Base-by-base conservation (phyloP, 2,888 invertebrate species). In the Lasioglossum pauxillum region DNA sequence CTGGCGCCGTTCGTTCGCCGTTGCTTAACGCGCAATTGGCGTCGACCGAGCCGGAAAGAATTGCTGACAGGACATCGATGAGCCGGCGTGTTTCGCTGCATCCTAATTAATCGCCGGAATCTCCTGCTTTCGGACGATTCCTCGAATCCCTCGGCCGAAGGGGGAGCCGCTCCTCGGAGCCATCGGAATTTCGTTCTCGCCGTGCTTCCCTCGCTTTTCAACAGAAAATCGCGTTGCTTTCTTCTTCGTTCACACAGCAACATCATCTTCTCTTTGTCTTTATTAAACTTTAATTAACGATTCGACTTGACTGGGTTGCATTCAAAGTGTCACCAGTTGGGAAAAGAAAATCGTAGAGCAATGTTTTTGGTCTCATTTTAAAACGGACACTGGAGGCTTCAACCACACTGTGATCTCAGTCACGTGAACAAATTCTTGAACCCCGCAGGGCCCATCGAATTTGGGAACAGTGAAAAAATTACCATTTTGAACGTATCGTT, bases 21-120 rank as follows among this genome's bases (percentile, higher is more conserved):
- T 67, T 67, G 46, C 73, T 86, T 76, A 88, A 90, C 90, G 90
- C 87, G 84, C 88, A 91, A 90, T 90, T 90, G 91, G 83, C 91
- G 76, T 86, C 84, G 91, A 87, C 41, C 89, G 81, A 91, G 88
- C 85, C 90, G 89, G 91, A 91, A 88, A 90, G 88, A 78, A 89
- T 88, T 75, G 85, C 85, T 89, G 89, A 86, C 90, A 81, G 89
- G 83, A 88, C 83, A 77, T 88, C 90, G 89, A 90, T 87, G 89
- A 90, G 80, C 81, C 83, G 86, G 77, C 81, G 49, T 46, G 57
- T 19, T 44, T 71, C 60, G 46, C 35, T 44, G 27, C n/a, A 64
- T 73, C 35, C 38, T 78, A 72, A 53, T 71, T 53, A 72, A 71
- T 78, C 53, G 72, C 38, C 60, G 38, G 75, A 75, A 75, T 57